phyloP scores from a whole-genome alignment of 2,797 vertebrate species.

The Serranus cabrilla region DNA sequence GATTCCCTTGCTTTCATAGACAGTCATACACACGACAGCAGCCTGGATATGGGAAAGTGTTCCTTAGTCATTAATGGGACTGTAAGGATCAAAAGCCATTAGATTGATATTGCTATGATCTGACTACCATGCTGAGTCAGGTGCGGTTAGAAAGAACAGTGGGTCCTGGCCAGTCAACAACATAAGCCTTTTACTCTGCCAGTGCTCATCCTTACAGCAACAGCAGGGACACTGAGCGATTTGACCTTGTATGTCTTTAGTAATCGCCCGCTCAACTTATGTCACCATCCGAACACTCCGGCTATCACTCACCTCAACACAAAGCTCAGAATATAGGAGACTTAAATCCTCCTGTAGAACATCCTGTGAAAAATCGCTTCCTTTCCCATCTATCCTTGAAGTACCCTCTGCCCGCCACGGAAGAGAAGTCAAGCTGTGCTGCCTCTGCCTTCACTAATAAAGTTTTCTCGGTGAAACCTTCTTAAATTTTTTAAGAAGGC shows the following conservation, averaged over 20 bases:
- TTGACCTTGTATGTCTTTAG: conserved; percentile 60
- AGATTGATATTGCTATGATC: neutral
- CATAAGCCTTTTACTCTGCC: conserved; percentile 33
- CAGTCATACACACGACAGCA: conserved; percentile 13
- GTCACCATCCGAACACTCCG: conserved; percentile 40
- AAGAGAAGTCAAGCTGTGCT: conserved; percentile 49
- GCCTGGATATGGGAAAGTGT: neutral
- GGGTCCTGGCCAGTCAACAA: conserved; percentile 25
- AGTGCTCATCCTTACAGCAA: conserved; percentile 11
- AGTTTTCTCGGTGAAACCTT: conserved; percentile 36
- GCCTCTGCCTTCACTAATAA: conserved; percentile 26
- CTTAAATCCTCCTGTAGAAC: conserved; percentile 44
- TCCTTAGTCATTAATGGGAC: conserved; percentile 13
- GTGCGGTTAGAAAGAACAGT: neutral
- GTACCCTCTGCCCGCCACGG: conserved; percentile 25
- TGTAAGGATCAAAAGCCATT: conserved; percentile 18
- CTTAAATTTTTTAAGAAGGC: conserved; percentile 34
- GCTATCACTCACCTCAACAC: conserved; percentile 46
- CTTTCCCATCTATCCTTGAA: conserved; percentile 53
- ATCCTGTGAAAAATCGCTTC: conserved; percentile 46
- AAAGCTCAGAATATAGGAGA: conserved; percentile 30
- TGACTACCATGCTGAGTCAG: conserved; percentile 5
- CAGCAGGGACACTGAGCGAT: conserved; percentile 24
- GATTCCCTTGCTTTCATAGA: conserved; percentile 15
- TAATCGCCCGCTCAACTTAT: conserved; percentile 52